Evolutionary conservation across 64 coral and sea anemone genomes (phyloP), one percentile per base, ranked within the genome.

Genomic region (Montipora cactus): DNA sequence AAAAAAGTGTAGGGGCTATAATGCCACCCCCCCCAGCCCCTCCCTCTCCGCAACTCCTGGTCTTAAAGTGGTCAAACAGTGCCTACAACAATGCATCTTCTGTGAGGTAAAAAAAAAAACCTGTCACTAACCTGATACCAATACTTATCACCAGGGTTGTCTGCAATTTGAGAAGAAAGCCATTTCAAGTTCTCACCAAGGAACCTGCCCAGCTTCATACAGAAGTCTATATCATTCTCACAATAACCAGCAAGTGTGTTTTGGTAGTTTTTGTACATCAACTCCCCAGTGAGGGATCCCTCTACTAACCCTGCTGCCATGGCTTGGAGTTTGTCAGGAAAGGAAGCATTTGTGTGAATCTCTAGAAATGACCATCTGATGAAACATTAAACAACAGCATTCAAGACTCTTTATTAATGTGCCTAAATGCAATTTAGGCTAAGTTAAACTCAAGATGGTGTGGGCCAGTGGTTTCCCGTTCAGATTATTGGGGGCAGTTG

Each of bases 291-390:
- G 2, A 96, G 49, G 59, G 78, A 94, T 62, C 97, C 97, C 72
- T 99, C 97, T 16, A 80, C 18, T 89, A 99, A 94, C 19, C 97
- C 97, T 5, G 86, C 97, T 70, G 84, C 97, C 47, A 22, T n/a
- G 62, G 97, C 94, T 62, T 99, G 97, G 12, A 67, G 13, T 5
- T 78, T 76, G 45, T 99, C 97, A 76, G 94, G 77, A 69, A 89
- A 93, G 28, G 83, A 92, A 23, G 47, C 83, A 91, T 94, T 94
- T 76, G 91, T 94, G 66, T 92, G 95, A 5, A 99, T 89, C 76
- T 99, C 92, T 2, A 99, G 69, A 20, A 76, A 94, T 14, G 94
- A 89, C 97, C 97, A 99, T 28, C 97, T 99, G 47, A 37, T 2
- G 46, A 50, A 72, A 48, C 2, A 22, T n/a, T 21, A 5, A 66